Base-by-base conservation (phyloP, 2,797 vertebrate species). In the Aulostomus chinensis region DNA sequence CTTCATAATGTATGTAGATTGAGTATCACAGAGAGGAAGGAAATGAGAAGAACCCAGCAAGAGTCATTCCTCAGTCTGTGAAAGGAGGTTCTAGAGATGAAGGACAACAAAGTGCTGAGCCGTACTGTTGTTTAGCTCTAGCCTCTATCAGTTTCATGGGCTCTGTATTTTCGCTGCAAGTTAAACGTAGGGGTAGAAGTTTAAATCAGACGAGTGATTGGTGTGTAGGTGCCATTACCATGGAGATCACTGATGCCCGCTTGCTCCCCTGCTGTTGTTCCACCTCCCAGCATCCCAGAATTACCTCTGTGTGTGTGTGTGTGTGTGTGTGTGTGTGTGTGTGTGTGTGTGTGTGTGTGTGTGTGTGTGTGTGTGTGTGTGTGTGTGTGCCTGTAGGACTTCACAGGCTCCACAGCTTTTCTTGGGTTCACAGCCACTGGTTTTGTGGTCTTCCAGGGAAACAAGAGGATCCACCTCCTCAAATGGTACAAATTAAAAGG, bases 381-480 rank as follows among this genome's bases (percentile, higher is more conserved):
- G 4, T 39, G 42, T 81, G 11, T 82, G 51, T 45, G 67, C 78
- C 28, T 75, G 17, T 69, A 99, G 97, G 96, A 99, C 85, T 96
- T 97, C 66, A 94, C 90, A 0, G 96, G 96, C 42, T 93, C 88
- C 20, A 98, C 95, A 37, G 94, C 96, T 6, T 99, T 99, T 87
- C 91, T 99, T 43, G 97, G 97, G 51, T 99, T 98, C 82, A 99
- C 96, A 40, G 94, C 95, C 66, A 92, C 92, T 31, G 97, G 97
- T 40, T 96, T 98, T 88, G 96, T 99, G 65, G 97, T 98, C 67
- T 99, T 99, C 84, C 96, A 99, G 82, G 97, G 96, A 82, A 99
- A 99, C 89, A 99, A 98, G 87, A 92, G 96, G 81, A 97, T 96
- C 84, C 94, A 98, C 67, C 93, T 99, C 63, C 91, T 98, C 76